Conservation (phyloP, 2,888 invertebrate species). For the Rhagonycha fulva region DNA sequence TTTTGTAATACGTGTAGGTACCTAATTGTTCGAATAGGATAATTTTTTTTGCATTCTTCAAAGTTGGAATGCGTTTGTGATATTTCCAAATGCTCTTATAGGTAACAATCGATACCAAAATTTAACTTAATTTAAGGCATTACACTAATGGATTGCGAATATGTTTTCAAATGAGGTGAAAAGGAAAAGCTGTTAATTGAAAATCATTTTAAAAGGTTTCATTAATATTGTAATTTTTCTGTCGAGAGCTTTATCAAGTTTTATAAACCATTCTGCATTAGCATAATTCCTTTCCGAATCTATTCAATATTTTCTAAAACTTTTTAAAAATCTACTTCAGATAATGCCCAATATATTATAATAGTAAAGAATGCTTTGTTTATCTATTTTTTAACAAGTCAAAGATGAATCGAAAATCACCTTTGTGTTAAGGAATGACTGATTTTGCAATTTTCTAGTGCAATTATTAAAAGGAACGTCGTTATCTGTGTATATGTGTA, state of each 20-base stretch:
- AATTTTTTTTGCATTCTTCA: background rate
- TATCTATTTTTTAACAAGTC: background rate
- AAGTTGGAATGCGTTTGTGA: background rate
- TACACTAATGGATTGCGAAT: background rate
- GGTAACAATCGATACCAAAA: background rate
- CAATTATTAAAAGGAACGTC: background rate
- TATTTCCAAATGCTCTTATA: background rate
- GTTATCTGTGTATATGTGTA: conserved; percentile 4
- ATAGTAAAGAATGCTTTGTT: background rate
- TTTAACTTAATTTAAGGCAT: background rate
- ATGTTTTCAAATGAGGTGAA: background rate
- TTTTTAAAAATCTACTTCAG: background rate
- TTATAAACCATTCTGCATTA: background rate
- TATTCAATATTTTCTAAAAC: background rate
- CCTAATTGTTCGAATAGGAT: too few relatives aligned
- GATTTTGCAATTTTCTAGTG: conserved; percentile 3
- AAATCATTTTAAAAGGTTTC: background rate
- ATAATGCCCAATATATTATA: background rate
- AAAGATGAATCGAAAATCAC: background rate
- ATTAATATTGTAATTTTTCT: background rate
- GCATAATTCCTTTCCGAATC: background rate
- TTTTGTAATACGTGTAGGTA: too few relatives aligned
- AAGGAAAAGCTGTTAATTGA: background rate
- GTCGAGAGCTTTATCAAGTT: background rate
- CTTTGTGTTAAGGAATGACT: background rate